Evolutionary conservation across 2,888 invertebrate species (phyloP), one percentile per base, ranked within the genome.

Genomic region (Phasia obesa): DNA sequence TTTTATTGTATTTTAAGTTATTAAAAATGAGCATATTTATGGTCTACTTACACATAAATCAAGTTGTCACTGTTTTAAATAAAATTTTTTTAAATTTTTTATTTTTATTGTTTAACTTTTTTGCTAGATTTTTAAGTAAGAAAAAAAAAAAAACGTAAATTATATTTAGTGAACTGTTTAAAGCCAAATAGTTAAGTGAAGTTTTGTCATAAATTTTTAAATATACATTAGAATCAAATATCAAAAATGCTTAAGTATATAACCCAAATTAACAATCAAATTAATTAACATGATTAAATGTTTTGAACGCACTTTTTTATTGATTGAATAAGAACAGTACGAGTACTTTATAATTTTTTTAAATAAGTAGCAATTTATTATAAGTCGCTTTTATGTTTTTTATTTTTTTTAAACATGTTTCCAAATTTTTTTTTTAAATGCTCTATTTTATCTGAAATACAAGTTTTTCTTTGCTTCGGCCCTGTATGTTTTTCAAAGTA

Each of bases 101-200:
- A 69, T 75, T 47, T 19, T 47, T 59, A 64, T 47, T 77, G 38
- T 77, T 74, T 57, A 19, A 17, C 17, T 47, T 51, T 21, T 60
- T 82, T 79, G 35, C 60, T 70, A 65, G 35, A 71, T 75, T 67
- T 79, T 73, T 70, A 65, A 55, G 47, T 59, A 38, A 59, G 53
- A 60, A 47, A 44, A n/a, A n/a, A n/a, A n/a, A n/a, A n/a, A n/a
- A n/a, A n/a, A n/a, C n/a, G 19, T 49, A 53, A 73, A 83, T 53
- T 86, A 59, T 88, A 88, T 86, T 87, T 88, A 35, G 19, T 62
- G 85, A 87, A 74, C 47, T 42, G 7, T 87, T 87, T 86, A 87
- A 88, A 88, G 89, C 88, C 88, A 88, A 88, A 88, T 88, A 88
- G 89, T 88, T 88, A 88, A 88, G 88, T 85, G 87, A 86, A 55